phyloP scores from a whole-genome alignment of 2,888 invertebrate genomes.

The Catocala sponsa region DNA sequence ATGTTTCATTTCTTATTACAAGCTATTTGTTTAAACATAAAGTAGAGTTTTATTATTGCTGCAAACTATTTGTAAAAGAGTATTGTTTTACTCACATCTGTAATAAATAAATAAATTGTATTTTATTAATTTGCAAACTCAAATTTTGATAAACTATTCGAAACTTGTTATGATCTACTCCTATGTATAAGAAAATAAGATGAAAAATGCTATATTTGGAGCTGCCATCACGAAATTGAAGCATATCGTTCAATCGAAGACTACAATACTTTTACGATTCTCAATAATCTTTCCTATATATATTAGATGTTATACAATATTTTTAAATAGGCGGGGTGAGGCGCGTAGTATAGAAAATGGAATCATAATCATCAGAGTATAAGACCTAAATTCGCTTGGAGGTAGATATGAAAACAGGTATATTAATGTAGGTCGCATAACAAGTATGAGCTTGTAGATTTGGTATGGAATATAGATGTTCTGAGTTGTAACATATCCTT shows the following conservation, averaged over 20 bases:
- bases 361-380: constrained; percentile 71
- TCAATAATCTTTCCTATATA: constrained; percentile 86
- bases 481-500: constrained; percentile 50
- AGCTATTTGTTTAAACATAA: no score
- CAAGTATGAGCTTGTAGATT: constrained; percentile 83
- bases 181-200: constrained; percentile 52
- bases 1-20: no score
- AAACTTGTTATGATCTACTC: constrained; percentile 35
- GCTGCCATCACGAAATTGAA: constrained; percentile 86
- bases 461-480: constrained; percentile 67
- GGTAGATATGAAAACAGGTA: constrained; percentile 63
- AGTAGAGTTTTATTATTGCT: no score
- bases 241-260: constrained; percentile 88
- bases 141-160: constrained; percentile 41
- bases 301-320: constrained; percentile 84
- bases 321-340: constrained; percentile 74
- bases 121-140: constrained; percentile 7
- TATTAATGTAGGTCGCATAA: constrained; percentile 75
- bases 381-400: constrained; percentile 71
- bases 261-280: constrained; percentile 83
- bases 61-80: constrained; percentile 8
- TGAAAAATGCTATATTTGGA: constrained; percentile 63
- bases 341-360: constrained; percentile 68
- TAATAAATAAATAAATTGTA: not conserved
- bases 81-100: not conserved